A percentile compares a stretch with the other conserved stretches of the same genome.
phyloP scores from a whole-genome alignment of 2,797 vertebrate species.

The Oryzias sinensis region DNA sequence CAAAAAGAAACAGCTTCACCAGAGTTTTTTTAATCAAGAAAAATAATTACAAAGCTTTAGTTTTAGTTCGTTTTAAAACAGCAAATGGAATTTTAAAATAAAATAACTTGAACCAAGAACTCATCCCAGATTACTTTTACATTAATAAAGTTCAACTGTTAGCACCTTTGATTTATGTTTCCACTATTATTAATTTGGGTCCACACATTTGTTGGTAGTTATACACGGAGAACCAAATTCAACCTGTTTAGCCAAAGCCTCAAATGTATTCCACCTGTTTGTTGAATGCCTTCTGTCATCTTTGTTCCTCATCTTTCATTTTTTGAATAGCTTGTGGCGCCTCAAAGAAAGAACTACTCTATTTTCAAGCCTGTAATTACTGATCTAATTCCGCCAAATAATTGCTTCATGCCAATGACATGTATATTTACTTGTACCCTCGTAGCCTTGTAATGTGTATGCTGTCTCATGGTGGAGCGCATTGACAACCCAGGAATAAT shows the following conservation, averaged over 20 bases:
- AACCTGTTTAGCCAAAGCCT: conserved; percentile 22
- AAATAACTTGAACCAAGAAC: too few relatives aligned
- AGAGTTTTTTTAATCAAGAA: too few relatives aligned
- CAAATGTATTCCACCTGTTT: conserved; percentile 44
- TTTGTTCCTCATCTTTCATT: conserved; percentile 55
- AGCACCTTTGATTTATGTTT: conserved; percentile 1
- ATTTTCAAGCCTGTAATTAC: conserved; percentile 99
- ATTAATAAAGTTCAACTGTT: not conserved
- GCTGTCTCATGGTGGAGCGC: conserved; percentile 79
- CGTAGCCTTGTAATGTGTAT: conserved; percentile 69
- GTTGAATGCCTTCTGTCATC: conserved; percentile 57
- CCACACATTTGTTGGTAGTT: conserved; percentile 3
- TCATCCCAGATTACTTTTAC: too few relatives aligned
- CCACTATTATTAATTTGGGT: not conserved
- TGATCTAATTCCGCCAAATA: conserved; percentile 99
- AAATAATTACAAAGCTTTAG: too few relatives aligned
- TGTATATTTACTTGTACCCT: conserved; percentile 97
- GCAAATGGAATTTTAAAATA: too few relatives aligned
- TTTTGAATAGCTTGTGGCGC: conserved; percentile 80
- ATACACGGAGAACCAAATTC: conserved; percentile 11
- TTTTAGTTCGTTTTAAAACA: too few relatives aligned
- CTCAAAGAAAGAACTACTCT: conserved; percentile 94
- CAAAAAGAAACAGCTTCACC: too few relatives aligned
- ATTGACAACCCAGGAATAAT: conserved; percentile 84
- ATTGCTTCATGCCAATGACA: conserved; percentile 98